Percentiles rank a stretch among this genome's conserved stretches.
Evolutionary conservation across 2,888 invertebrate genomes (phyloP).

Genomic region (Syrphus vitripennis): DNA sequence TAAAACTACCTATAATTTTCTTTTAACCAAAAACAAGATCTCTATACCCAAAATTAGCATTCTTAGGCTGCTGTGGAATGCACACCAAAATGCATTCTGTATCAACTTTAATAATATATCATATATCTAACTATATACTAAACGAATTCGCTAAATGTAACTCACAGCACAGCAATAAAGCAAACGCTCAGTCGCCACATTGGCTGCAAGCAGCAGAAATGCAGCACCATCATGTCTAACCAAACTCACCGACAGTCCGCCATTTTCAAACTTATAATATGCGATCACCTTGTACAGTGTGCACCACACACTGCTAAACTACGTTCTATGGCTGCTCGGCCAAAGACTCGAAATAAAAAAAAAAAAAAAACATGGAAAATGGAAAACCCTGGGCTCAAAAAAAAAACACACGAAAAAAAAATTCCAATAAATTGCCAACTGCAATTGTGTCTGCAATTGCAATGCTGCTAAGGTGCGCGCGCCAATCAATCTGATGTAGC

Average conservation of each 20-base stretch:
- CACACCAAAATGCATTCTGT: slow-evolving; percentile 32
- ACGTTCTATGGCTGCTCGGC: slow-evolving; percentile 23
- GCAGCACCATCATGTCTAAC: slow-evolving; percentile 47
- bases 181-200: slow-evolving; percentile 49
- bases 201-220: slow-evolving; percentile 43
- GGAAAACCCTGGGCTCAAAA: slow-evolving; percentile 49
- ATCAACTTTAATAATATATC: neutral
- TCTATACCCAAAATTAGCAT: slow-evolving; percentile 27
- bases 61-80: slow-evolving; percentile 37
- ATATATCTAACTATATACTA: neutral
- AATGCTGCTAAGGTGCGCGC: slow-evolving; percentile 66
- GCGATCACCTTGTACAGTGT: slow-evolving; percentile 50
- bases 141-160: slow-evolving; percentile 40
- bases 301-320: slow-evolving; percentile 6
- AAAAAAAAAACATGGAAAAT: slow-evolving; percentile 34
- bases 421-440: slow-evolving; percentile 66
- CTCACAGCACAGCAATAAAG: neutral
- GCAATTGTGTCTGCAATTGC: slow-evolving; percentile 68
- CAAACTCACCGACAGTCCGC: slow-evolving; percentile 41
- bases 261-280: slow-evolving; percentile 48
- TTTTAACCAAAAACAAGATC: slow-evolving; percentile 4
- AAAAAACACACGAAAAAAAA: slow-evolving; percentile 12
- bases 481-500: slow-evolving; percentile 69
- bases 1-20: neutral
- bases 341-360: slow-evolving; percentile 24